Evolutionary conservation across 35 echinoderm and acorn worm genomes (phyloP), one percentile per base, ranked within the genome.

Genomic region (Stichopus chloronotus): DNA sequence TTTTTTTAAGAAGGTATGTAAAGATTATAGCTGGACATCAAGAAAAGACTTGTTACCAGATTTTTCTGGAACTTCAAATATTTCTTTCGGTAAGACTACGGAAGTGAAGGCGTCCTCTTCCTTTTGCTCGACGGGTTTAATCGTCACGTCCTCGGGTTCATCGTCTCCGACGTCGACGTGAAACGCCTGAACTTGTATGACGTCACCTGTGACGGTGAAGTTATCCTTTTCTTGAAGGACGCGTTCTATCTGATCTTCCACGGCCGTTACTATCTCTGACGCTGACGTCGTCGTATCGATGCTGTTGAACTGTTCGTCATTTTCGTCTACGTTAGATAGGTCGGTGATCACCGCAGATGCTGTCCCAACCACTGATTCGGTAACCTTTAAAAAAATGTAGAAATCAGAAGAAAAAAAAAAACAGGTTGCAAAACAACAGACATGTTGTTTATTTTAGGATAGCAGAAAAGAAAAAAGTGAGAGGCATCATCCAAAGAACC

Each of bases 101-200:
- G 61, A 69, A 6, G 86, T 88, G 23, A 25, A 9, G 14, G 57
- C 61, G 23, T 63, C 86, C 9, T 23, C 13, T 4, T 19, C 52
- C 13, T 55, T 23, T 23, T 88, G 57, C 25, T 88, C 20, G 8
- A 43, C 13, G 14, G 86, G 86, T 52, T 88, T 69, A 63, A 88
- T 10, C 8, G 23, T 22, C 5, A 22, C 6, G 52, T 53, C 52
- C 19, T 5, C 80, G 7, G 69, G 69, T 30, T 16, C 24, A 63
- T 69, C 25, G 8, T 55, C 58, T 13, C 19, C 25, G 9, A 14
- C 86, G 21, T 88, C 86, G 11, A 88, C 57, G n/a, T 88, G 54
- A 23, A 63, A 88, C 16, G 58, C 86, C 25, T 63, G 57, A 11
- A 88, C 86, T 69, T 88, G 86, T 25, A 88, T 88, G 7, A 58